phyloP scores from a whole-genome alignment of 2,888 invertebrate genomes.

The Sisyra terminalis region DNA sequence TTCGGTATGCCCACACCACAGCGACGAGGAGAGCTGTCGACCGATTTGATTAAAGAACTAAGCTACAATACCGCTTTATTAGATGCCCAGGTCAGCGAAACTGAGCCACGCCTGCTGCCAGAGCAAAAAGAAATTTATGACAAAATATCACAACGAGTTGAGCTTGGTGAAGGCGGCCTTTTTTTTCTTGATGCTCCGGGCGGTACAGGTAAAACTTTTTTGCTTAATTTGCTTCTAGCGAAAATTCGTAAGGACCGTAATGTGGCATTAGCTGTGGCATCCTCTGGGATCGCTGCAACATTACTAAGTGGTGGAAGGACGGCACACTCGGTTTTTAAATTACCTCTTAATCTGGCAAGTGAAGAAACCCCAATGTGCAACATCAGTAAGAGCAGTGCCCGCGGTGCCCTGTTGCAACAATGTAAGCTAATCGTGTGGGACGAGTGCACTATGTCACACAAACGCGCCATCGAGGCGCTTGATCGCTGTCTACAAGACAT shows the following conservation, averaged over 20 bases:
- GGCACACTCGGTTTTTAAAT: constrained; percentile 7
- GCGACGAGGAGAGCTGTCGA: too few species aligned
- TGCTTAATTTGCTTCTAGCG: constrained; percentile 15
- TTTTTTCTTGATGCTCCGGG: constrained; percentile 21
- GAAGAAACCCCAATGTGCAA: constrained; percentile 4
- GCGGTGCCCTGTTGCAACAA: constrained; percentile 6
- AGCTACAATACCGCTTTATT: too few species aligned
- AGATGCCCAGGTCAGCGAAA: too few species aligned
- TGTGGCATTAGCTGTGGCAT: constrained; percentile 11
- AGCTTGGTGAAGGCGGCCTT: too few species aligned
- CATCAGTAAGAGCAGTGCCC: constrained; percentile 1
- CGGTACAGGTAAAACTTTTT: constrained; percentile 15
- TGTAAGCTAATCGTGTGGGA: constrained; percentile 13
- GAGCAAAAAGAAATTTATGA: too few species aligned
- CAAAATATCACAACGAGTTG: too few species aligned
- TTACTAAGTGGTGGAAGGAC: constrained; percentile 7
- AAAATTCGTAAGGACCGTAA: constrained; percentile 12
- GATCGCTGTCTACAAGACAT: constrained; percentile 12
- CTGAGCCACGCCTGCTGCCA: too few species aligned
- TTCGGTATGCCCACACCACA: too few species aligned
- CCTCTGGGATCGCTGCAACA: constrained; percentile 5
- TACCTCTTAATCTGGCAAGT: constrained; percentile 6
- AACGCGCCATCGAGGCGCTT: constrained; percentile 14
- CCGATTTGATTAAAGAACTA: too few species aligned
- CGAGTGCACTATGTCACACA: constrained; percentile 16